Conservation (phyloP, 2,113 vertebrate genomes). For the Narcine bancroftii region DNA sequence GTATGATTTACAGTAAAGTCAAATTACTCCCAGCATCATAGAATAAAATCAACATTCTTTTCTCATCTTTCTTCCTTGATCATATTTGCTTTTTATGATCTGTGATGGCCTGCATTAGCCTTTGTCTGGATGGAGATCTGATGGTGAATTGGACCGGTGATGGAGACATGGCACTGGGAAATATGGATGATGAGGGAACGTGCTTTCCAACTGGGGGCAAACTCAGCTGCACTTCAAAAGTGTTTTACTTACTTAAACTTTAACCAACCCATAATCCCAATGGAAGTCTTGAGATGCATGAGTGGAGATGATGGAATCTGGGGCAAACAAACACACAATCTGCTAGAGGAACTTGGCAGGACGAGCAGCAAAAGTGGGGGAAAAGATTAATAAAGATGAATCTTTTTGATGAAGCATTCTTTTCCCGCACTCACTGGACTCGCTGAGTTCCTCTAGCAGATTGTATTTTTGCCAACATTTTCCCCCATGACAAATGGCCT, state of each 20-base stretch:
- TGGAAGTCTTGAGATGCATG: background rate
- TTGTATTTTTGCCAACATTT: background rate
- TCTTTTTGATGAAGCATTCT: too few relatives aligned
- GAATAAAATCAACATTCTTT: background rate
- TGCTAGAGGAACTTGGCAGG: too few relatives aligned
- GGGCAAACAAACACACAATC: too few relatives aligned
- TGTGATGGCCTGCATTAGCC: background rate
- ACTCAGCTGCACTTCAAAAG: background rate
- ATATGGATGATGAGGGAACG: background rate
- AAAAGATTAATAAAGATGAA: too few relatives aligned
- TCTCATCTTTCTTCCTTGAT: constrained; percentile 1
- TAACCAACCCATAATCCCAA: background rate
- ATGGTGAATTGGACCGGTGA: background rate
- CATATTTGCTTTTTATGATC: background rate
- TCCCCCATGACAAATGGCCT: background rate
- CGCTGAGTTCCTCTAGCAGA: too few relatives aligned
- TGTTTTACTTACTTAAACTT: background rate
- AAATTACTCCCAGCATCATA: background rate
- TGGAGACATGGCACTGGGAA: background rate
- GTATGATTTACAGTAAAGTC: background rate
- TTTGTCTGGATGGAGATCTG: background rate
- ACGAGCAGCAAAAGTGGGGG: too few relatives aligned
- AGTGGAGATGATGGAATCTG: too few relatives aligned
- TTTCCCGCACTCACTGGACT: too few relatives aligned
- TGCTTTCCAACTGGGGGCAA: background rate